Percentiles rank a stretch among this genome's conserved stretches.
phyloP scores from a whole-genome alignment of 2,113 vertebrate species.

The Channa maculata region DNA sequence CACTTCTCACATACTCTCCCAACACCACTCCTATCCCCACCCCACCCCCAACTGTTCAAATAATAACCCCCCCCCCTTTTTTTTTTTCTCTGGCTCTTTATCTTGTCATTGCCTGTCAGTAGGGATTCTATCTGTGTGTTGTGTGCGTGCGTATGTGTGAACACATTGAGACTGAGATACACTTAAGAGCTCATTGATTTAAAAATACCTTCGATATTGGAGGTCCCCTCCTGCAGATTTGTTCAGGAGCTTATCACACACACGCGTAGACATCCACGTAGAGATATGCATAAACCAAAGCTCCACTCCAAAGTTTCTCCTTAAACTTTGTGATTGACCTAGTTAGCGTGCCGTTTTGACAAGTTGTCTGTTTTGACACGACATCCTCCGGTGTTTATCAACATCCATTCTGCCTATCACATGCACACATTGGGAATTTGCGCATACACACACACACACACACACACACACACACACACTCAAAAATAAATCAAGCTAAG shows the following conservation, averaged over 20 bases:
- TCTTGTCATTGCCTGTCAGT: constrained; percentile 83
- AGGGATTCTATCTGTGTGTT: constrained; percentile 78
- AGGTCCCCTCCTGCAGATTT: constrained; percentile 80
- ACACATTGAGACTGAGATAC: constrained; percentile 80
- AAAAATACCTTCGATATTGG: constrained; percentile 84
- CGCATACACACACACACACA: constrained; percentile 19
- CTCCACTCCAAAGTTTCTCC: constrained; percentile 82
- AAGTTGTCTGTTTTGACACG: constrained; percentile 83
- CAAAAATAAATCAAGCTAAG: constrained; percentile 67
- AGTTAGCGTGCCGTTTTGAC: constrained; percentile 82
- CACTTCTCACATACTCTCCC: constrained; percentile 53
- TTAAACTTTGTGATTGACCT: constrained; percentile 85
- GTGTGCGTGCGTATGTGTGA: constrained; percentile 69
- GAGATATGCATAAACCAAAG: constrained; percentile 77
- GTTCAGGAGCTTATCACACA: constrained; percentile 78
- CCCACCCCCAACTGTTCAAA: constrained; percentile 73
- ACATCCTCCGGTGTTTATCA: constrained; percentile 81
- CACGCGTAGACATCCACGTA: constrained; percentile 55
- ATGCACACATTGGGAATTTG: constrained; percentile 72
- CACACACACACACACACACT: constrained; percentile 22
- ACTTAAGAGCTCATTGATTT: constrained; percentile 85
- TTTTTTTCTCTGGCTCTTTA: constrained; percentile 69
- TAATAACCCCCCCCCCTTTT: constrained; percentile 68
- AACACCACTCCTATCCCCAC: constrained; percentile 10
- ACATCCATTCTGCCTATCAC: constrained; percentile 78